A percentile compares a stretch with the other conserved stretches of the same genome.
These are phyloP conservation scores for Steinernema hermaphroditum DNA, from an alignment of 2,888 invertebrate species.

Conservation along the genomic window DNA sequence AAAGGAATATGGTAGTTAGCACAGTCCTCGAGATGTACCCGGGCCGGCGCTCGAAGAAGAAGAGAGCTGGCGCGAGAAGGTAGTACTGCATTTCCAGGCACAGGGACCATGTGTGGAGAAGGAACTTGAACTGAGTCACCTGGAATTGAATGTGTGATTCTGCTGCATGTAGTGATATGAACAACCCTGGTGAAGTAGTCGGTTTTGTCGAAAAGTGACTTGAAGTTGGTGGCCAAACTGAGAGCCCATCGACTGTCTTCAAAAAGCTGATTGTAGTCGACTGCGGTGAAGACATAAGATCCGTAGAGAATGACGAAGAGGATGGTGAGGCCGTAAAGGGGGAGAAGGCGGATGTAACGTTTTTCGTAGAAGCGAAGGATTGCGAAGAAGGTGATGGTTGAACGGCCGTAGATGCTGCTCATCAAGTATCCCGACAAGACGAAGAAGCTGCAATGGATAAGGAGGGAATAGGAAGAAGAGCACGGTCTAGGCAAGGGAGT, in stretches of 20 bases:
- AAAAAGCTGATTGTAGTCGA: not conserved
- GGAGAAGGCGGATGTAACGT: not conserved
- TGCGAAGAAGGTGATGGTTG: not conserved
- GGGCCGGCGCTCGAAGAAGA: not conserved
- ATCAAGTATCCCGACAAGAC: not conserved
- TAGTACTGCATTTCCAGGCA: slow-evolving; percentile 8
- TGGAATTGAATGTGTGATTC: no score
- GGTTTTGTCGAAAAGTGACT: not conserved
- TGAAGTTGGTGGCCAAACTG: not conserved
- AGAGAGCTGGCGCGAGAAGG: not conserved
- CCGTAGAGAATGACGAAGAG: not conserved
- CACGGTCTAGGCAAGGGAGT: no score
- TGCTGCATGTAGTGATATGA: not conserved
- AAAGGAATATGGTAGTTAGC: not conserved
- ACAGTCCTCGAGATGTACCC: not conserved
- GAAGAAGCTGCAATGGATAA: not conserved
- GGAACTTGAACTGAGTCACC: not conserved
- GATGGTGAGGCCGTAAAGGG: not conserved
- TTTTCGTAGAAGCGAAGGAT: not conserved
- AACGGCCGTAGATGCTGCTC: slow-evolving; percentile 1
- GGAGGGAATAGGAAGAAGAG: no score
- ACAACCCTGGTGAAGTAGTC: not conserved
- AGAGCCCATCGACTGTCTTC: not conserved
- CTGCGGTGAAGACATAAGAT: not conserved
- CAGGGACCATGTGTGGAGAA: not conserved